Conservation (phyloP, 2,797 vertebrate species). For the Phrynocephalus guinanensis region DNA sequence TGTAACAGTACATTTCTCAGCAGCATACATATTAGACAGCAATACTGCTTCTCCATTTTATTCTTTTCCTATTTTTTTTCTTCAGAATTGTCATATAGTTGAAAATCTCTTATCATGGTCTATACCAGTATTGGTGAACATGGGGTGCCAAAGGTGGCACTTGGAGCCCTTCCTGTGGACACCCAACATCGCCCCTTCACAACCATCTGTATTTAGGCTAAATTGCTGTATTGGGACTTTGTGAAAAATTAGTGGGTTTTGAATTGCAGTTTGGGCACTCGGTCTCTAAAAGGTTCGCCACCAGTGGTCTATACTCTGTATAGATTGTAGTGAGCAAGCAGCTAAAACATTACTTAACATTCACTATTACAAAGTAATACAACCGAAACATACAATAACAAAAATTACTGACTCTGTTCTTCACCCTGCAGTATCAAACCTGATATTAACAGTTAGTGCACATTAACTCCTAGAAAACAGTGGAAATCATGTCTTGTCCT, state of each 20-base stretch:
- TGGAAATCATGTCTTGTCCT: neutral
- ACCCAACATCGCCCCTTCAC: too few species aligned
- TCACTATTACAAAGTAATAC: neutral
- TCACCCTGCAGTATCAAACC: neutral
- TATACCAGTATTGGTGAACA: too few species aligned
- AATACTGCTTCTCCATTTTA: neutral
- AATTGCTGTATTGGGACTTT: too few species aligned
- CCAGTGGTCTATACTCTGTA: too few species aligned
- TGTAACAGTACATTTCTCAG: constrained; percentile 4
- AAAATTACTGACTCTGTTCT: neutral
- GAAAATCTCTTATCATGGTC: neutral
- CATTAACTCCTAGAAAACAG: neutral
- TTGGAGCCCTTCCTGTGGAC: too few species aligned
- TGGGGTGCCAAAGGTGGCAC: too few species aligned
- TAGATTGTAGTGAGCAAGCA: too few species aligned
- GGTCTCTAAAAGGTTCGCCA: too few species aligned
- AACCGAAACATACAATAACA: neutral
- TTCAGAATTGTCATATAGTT: neutral
- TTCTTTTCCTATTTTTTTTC: neutral
- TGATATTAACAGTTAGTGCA: neutral
- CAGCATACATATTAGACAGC: neutral
- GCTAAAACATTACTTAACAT: too few species aligned
- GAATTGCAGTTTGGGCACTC: too few species aligned
- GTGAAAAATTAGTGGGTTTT: too few species aligned
- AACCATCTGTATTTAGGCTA: too few species aligned